Evolutionary conservation across 2,113 vertebrate genomes (phyloP).

Genomic region (Numenius arquata): DNA sequence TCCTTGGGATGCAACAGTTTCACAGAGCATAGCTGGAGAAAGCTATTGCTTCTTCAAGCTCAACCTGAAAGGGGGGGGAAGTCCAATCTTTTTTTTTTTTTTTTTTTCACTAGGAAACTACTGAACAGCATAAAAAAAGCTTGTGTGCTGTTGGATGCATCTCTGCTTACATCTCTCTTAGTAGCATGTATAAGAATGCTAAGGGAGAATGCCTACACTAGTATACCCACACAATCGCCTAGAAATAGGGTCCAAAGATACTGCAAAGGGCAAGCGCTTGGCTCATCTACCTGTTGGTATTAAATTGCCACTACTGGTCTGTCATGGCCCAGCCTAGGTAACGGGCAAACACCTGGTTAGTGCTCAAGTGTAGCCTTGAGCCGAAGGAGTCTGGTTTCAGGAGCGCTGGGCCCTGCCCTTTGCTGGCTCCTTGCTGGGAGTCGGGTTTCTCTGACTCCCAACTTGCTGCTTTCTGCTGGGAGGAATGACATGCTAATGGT

Average conservation of each 20-base stretch:
- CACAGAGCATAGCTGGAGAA: neutral
- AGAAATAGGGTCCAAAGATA: neutral
- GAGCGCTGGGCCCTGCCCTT: neutral
- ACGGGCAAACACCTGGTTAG: neutral
- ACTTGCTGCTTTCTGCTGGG: neutral
- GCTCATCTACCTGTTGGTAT: neutral
- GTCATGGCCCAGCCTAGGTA: neutral
- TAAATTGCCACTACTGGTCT: neutral
- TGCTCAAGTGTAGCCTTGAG: neutral
- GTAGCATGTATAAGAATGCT: neutral
- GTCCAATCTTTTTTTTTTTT: rapidly evolving
- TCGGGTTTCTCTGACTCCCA: neutral
- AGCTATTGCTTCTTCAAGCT: neutral
- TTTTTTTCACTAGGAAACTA: neutral
- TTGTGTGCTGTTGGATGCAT: neutral
- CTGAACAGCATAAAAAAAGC: neutral
- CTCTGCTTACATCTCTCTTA: neutral
- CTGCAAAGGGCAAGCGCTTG: neutral
- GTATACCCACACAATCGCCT: neutral
- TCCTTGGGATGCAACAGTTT: neutral
- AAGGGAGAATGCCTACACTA: neutral
- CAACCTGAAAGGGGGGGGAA: neutral
- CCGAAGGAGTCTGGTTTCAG: neutral
- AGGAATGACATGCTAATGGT: neutral
- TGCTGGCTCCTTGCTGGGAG: neutral